Evolutionary conservation across 2,888 invertebrate species (phyloP).

Genomic region (Leuctra nigra): DNA sequence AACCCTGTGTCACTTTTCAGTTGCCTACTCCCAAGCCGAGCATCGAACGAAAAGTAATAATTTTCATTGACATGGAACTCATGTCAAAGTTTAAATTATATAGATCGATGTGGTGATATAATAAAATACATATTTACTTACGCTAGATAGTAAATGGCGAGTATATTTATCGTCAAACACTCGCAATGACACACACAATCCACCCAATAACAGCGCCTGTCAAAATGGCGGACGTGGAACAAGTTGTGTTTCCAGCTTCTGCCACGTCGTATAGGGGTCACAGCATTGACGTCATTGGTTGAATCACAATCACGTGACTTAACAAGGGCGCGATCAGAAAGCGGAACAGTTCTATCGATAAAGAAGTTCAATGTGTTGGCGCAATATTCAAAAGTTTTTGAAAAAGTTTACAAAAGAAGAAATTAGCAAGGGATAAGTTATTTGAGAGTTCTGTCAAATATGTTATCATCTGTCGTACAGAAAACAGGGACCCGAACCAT

Average conservation of each 20-base stretch:
- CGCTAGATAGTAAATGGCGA: conserved; percentile 43
- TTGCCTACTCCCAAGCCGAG: background rate
- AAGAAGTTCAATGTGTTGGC: too few relatives aligned
- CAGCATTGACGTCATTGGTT: conserved; percentile 26
- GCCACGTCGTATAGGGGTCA: conserved; percentile 72
- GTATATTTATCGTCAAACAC: conserved; percentile 55
- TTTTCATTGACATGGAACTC: too few relatives aligned
- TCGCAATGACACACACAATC: conserved; percentile 63
- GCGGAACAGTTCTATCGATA: too few relatives aligned
- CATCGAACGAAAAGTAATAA: too few relatives aligned
- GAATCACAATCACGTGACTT: background rate
- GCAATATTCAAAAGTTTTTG: too few relatives aligned
- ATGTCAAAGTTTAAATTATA: too few relatives aligned
- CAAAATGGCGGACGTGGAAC: conserved; percentile 80
- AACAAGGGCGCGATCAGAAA: too few relatives aligned
- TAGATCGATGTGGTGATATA: background rate
- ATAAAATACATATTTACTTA: conserved; percentile 35
- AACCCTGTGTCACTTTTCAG: conserved; percentile 13
- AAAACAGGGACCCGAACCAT: too few relatives aligned
- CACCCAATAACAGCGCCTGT: conserved; percentile 65
- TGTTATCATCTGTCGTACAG: too few relatives aligned
- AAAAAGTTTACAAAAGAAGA: too few relatives aligned
- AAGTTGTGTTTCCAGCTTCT: conserved; percentile 57
- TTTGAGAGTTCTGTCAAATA: too few relatives aligned
- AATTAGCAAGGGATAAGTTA: too few relatives aligned